phyloP scores from a whole-genome alignment of 2,888 invertebrate genomes.

The Epicampocera succincta region DNA sequence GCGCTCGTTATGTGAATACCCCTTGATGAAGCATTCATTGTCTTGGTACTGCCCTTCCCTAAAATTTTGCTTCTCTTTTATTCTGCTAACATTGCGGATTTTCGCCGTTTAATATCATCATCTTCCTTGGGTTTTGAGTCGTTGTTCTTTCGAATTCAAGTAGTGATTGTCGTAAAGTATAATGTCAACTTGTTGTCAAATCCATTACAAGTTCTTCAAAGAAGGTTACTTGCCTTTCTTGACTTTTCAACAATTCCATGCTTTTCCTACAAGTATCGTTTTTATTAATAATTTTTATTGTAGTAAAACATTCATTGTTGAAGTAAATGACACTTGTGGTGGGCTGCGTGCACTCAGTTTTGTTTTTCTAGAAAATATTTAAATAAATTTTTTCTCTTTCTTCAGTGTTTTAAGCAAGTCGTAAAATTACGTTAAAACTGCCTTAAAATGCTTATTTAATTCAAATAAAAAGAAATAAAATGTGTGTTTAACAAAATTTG shows the following conservation, averaged over 20 bases:
- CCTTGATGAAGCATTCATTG: neutral
- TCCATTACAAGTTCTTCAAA: conserved; percentile 35
- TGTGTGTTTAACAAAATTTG: conserved; percentile 4
- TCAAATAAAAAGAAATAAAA: neutral
- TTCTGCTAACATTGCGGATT: conserved; percentile 8
- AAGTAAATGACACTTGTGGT: conserved; percentile 27
- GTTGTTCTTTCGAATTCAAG: conserved; percentile 37
- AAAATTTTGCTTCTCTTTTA: conserved; percentile 23
- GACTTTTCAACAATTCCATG: neutral
- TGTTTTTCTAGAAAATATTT: conserved; percentile 12
- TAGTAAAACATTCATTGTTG: conserved; percentile 28
- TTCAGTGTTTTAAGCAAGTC: neutral
- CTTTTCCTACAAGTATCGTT: conserved; percentile 14
- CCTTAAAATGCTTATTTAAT: conserved; percentile 17
- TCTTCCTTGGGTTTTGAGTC: conserved; percentile 9
- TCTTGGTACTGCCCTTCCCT: conserved; percentile 29
- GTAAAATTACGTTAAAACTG: conserved; percentile 13
- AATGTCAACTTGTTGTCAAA: conserved; percentile 57
- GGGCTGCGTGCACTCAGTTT: conserved; percentile 2
- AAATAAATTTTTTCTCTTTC: neutral
- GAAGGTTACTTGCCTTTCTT: conserved; percentile 42
- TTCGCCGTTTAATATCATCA: conserved; percentile 16
- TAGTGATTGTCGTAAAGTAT: conserved; percentile 45
- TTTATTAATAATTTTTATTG: conserved; percentile 15
- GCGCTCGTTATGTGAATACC: neutral